Conservation (phyloP, 2,888 invertebrate species). For the Electrophaes corylata region DNA sequence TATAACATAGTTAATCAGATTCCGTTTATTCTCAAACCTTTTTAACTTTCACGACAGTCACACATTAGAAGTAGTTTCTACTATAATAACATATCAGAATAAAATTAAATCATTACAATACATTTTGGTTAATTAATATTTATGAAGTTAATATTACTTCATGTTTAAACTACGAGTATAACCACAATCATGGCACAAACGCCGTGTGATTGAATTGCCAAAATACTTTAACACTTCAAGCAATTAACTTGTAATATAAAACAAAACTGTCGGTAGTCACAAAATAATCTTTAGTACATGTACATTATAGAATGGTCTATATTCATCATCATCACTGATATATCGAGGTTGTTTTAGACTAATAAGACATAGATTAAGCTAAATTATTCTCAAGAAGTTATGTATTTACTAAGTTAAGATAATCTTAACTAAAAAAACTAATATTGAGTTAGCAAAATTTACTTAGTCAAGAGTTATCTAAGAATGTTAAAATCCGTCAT, state of each 20-base stretch:
- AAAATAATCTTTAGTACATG: neutral
- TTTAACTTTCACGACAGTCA: neutral
- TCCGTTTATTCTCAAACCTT: neutral
- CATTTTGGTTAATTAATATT: neutral
- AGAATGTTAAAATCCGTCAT: conserved; percentile 41
- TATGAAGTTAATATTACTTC: too few relatives aligned
- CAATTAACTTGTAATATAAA: neutral
- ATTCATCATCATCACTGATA: conserved; percentile 4
- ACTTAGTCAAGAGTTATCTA: conserved; percentile 18
- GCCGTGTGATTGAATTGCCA: conserved; percentile 27
- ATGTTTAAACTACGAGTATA: neutral
- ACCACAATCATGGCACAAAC: conserved; percentile 11
- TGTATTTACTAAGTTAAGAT: conserved; percentile 18
- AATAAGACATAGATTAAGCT: conserved; percentile 25
- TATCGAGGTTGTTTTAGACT: conserved; percentile 34
- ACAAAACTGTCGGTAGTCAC: too few relatives aligned
- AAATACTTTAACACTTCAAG: conserved; percentile 11
- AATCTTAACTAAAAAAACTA: conserved; percentile 27
- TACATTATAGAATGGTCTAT: too few relatives aligned
- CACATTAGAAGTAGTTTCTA: conserved; percentile 19
- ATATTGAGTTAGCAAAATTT: conserved; percentile 16
- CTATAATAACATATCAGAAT: conserved; percentile 36
- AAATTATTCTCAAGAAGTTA: conserved; percentile 17
- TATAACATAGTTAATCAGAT: neutral
- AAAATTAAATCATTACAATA: conserved; percentile 22